phyloP scores from a whole-genome alignment of 2,888 invertebrate species.

The Macrosiphum euphorbiae region DNA sequence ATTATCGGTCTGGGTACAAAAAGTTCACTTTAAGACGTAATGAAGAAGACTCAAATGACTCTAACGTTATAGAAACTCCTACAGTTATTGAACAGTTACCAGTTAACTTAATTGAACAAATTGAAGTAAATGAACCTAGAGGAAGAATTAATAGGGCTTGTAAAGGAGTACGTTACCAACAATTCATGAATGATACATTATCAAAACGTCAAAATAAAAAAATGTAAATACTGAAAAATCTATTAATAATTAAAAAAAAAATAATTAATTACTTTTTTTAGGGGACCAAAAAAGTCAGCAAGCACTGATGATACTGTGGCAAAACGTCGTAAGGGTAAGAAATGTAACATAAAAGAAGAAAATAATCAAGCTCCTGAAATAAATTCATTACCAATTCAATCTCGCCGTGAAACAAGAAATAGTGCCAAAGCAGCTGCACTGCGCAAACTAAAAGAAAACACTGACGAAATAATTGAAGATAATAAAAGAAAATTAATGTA shows the following conservation, averaged over 20 bases:
- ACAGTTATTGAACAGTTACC: slow-evolving; percentile 50
- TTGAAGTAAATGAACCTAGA: slow-evolving; percentile 45
- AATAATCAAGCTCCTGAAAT: slow-evolving; percentile 6
- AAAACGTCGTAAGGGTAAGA: slow-evolving; percentile 49
- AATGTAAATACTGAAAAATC: slow-evolving; percentile 42
- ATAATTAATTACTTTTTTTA: not conserved
- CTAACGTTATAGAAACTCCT: slow-evolving; percentile 50
- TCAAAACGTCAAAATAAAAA: slow-evolving; percentile 64
- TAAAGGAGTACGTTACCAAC: slow-evolving; percentile 61
- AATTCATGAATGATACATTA: slow-evolving; percentile 62
- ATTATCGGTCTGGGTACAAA: slow-evolving; percentile 63
- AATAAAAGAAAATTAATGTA: slow-evolving; percentile 46
- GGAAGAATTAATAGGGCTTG: slow-evolving; percentile 59
- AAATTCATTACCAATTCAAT: slow-evolving; percentile 50
- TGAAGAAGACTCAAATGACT: slow-evolving; percentile 64
- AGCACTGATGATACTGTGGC: not conserved
- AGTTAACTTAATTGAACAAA: slow-evolving; percentile 47
- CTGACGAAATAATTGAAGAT: slow-evolving; percentile 23
- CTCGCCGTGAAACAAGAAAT: slow-evolving; percentile 58
- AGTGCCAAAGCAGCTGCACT: slow-evolving; percentile 45
- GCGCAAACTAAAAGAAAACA: slow-evolving; percentile 45
- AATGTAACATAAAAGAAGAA: slow-evolving; percentile 42
- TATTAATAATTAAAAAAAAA: slow-evolving; percentile 7
- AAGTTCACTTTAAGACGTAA: slow-evolving; percentile 62
- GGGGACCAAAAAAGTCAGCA: slow-evolving; percentile 53